Percentiles rank a stretch among this genome's conserved stretches.
Conservation (phyloP, 2,113 vertebrate genomes). For the Aix galericulata region DNA sequence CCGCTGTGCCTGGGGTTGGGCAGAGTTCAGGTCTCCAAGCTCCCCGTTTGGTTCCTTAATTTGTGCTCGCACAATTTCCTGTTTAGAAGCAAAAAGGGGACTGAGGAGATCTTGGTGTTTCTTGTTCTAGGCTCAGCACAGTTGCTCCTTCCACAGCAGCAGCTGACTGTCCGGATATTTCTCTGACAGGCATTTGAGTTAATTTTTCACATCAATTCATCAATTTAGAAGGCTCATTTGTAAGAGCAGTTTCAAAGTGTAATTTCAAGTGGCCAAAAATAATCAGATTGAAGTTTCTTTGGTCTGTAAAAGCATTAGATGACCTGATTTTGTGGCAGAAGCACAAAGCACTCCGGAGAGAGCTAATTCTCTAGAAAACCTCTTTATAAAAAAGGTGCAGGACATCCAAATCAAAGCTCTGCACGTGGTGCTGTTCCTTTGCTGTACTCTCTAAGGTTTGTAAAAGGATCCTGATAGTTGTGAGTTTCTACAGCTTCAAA, state of each 20-base stretch:
- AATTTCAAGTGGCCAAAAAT: constrained; percentile 7
- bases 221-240: constrained; percentile 1
- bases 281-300: neutral
- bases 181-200: constrained; percentile 14
- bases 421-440: neutral
- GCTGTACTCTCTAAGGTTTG: neutral
- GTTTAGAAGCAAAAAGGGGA: neutral
- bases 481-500: neutral
- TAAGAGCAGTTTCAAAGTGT: neutral
- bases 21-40: neutral
- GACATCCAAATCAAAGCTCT: neutral
- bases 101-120: neutral
- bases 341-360: neutral
- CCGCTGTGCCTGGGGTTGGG: neutral
- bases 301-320: neutral
- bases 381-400: neutral
- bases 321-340: neutral
- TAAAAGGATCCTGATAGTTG: neutral
- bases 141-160: neutral
- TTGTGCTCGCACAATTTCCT: neutral
- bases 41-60: neutral
- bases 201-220: constrained; percentile 1
- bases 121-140: neutral
- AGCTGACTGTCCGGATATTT: neutral
- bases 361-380: neutral